These are phyloP conservation scores for Litoditis marina DNA, from an alignment of 2,888 invertebrate genomes.

Conservation along the genomic window DNA sequence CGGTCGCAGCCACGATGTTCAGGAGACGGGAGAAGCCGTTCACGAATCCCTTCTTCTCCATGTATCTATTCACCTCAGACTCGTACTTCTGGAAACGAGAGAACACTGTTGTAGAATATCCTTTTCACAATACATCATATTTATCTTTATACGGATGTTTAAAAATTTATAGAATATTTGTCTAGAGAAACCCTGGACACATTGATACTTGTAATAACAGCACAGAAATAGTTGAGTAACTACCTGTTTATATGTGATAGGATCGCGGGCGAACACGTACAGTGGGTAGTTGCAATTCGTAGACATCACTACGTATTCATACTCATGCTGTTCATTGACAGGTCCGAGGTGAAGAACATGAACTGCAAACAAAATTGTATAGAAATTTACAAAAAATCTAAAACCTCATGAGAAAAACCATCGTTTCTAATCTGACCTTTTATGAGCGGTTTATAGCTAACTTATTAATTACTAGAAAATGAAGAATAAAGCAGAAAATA, in stretches of 20 bases:
- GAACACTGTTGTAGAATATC: too few species aligned
- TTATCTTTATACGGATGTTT: too few species aligned
- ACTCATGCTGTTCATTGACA: conserved; percentile 51
- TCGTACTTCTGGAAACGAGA: conserved; percentile 57
- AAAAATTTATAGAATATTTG: too few species aligned
- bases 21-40: conserved; percentile 60
- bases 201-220: too few species aligned
- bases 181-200: too few species aligned
- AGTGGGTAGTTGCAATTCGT: conserved; percentile 62
- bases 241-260: conserved; percentile 60
- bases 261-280: conserved; percentile 61
- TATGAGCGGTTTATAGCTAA: not conserved
- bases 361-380: too few species aligned
- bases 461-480: not conserved
- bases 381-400: too few species aligned
- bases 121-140: too few species aligned
- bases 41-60: conserved; percentile 58
- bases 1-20: conserved; percentile 60
- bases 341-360: conserved; percentile 60
- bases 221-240: too few species aligned
- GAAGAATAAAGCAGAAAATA: not conserved
- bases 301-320: conserved; percentile 60
- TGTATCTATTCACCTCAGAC: conserved; percentile 45
- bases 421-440: too few species aligned
- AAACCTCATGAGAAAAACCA: too few species aligned